phyloP scores from a whole-genome alignment of 92 coral and sea anemone genomes.

The Bergia sp. region DNA sequence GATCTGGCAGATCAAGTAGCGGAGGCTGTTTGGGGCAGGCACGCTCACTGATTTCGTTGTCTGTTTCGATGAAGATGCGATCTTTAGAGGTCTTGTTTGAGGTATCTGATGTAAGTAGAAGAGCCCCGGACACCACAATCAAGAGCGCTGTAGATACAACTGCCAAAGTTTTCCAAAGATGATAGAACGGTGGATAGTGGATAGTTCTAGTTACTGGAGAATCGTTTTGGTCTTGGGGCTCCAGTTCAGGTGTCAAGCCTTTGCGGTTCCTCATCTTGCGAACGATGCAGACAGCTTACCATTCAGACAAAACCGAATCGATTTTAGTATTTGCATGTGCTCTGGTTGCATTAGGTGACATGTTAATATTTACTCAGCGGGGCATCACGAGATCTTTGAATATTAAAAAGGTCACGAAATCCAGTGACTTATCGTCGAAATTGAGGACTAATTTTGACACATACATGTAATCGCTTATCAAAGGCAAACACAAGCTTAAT shows the following conservation, averaged over 20 bases:
- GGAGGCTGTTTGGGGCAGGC: conserved; percentile 65
- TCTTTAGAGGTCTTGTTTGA: neutral
- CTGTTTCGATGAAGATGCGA: neutral
- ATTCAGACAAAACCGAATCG: neutral
- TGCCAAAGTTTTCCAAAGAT: conserved; percentile 12
- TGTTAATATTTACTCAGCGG: conserved; percentile 19
- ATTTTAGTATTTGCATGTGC: conserved; percentile 2
- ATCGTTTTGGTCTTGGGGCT: neutral
- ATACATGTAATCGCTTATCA: neutral
- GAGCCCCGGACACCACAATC: neutral
- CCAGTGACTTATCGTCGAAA: neutral
- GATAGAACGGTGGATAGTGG: neutral
- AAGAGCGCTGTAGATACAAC: conserved; percentile 1
- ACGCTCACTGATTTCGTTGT: neutral
- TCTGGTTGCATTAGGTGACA: conserved; percentile 2
- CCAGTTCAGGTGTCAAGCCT: conserved; percentile 11
- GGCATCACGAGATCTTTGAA: neutral
- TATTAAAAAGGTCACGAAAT: neutral
- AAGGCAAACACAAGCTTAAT: too few species aligned
- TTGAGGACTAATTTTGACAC: too few species aligned
- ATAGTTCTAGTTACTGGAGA: neutral
- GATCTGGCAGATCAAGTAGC: conserved; percentile 47
- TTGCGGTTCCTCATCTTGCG: conserved; percentile 25
- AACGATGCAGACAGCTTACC: neutral
- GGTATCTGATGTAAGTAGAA: neutral